These are phyloP conservation scores for Harpalus rubripes DNA, from an alignment of 2,888 invertebrate genomes.

Conservation along the genomic window DNA sequence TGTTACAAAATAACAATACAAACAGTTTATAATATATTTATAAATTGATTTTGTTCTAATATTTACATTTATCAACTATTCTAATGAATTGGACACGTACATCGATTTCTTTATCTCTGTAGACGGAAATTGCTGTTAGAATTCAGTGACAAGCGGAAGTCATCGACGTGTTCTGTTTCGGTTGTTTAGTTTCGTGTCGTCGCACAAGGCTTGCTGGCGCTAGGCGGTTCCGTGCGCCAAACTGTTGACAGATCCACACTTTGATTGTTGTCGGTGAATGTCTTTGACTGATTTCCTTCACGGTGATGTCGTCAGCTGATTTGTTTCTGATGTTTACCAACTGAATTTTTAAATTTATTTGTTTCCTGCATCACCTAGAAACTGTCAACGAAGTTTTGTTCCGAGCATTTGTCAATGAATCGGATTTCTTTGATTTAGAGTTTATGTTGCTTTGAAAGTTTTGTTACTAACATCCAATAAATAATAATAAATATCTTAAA, in stretches of 20 bases:
- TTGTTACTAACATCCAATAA: too few relatives aligned
- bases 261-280: slow-evolving; percentile 46
- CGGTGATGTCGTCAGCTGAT: slow-evolving; percentile 40
- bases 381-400: slow-evolving; percentile 11
- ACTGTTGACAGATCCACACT: slow-evolving; percentile 12
- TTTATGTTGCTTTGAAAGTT: not conserved
- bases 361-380: not conserved
- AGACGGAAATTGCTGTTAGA: not conserved
- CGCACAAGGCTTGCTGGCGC: slow-evolving; percentile 2
- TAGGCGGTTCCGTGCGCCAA: slow-evolving; percentile 7
- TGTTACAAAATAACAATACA: too few relatives aligned
- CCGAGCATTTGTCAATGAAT: slow-evolving; percentile 19
- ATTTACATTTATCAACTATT: too few relatives aligned
- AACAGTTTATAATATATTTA: too few relatives aligned
- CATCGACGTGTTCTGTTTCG: slow-evolving; percentile 21
- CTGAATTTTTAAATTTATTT: slow-evolving; percentile 50
- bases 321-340: slow-evolving; percentile 54
- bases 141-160: slow-evolving; percentile 15
- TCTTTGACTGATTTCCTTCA: slow-evolving; percentile 57
- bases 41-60: too few relatives aligned
- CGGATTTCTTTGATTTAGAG: slow-evolving; percentile 24
- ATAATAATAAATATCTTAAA: not conserved
- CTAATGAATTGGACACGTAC: too few relatives aligned
- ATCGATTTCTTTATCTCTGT: not conserved
- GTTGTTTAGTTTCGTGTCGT: slow-evolving; percentile 46